Evolutionary conservation across 2,888 invertebrate genomes (phyloP).

Genomic region (Troglohyphantes excavatus): DNA sequence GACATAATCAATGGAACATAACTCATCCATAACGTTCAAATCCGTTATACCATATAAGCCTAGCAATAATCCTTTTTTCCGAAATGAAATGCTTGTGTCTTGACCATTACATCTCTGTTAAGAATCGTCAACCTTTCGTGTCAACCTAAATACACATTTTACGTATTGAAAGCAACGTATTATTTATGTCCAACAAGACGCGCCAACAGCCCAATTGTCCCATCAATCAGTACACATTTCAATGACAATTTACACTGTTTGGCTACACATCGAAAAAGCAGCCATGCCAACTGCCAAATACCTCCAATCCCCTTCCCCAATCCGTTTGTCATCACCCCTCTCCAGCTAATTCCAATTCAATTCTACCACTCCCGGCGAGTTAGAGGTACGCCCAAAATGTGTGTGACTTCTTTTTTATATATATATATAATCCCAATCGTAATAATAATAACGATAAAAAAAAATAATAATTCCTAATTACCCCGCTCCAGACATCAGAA

Average conservation of each 20-base stretch:
- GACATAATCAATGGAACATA: neutral
- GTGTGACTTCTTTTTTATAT: no score
- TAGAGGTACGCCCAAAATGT: conserved; percentile 54
- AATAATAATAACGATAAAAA: neutral
- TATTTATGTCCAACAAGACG: neutral
- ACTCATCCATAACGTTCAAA: conserved; percentile 34
- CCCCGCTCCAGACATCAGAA: conserved; percentile 33
- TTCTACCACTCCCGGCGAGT: conserved; percentile 18
- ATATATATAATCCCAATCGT: neutral
- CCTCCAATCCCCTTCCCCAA: neutral
- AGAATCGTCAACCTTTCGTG: no score
- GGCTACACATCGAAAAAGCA: neutral
- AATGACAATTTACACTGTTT: conserved; percentile 5
- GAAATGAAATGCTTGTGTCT: no score
- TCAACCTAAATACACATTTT: neutral
- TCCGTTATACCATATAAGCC: no score
- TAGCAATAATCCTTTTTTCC: no score
- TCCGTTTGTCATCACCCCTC: neutral
- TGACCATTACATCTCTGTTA: no score
- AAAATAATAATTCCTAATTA: conserved; percentile 53
- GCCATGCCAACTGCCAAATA: neutral
- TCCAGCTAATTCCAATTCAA: neutral
- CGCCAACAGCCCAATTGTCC: neutral
- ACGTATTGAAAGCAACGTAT: neutral
- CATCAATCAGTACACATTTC: conserved; percentile 5